Base-by-base conservation (phyloP, 2,797 vertebrate species). In the Brachyrhaphis roseni region DNA sequence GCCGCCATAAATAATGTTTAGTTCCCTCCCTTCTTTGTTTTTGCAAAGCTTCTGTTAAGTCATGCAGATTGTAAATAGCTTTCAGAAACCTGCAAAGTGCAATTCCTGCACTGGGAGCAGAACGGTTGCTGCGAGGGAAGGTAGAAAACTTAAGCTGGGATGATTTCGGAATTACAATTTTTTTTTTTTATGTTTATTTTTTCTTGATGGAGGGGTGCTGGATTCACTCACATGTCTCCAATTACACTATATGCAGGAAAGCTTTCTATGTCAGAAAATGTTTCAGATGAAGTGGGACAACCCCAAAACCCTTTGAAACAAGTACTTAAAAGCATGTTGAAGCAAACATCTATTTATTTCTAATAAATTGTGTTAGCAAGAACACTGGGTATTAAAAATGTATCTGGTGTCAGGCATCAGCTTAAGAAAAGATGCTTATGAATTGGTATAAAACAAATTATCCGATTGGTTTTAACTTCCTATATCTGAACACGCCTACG, bases 11-110 rank as follows among this genome's bases (percentile, higher is more conserved):
- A 79, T 90, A 82, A 82, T 84, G 84, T 89, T 90, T 85, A 87
- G 59, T 76, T 82, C 64, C 53, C 77, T 76, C 18, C 16, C 51
- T 66, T 75, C 23, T 41, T 87, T 57, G 8, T 49, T 87, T 89
- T 89, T 85, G 78, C 90, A 89, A 92, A 72, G 80, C 78, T 89
- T 89, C 80, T 74, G 73, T 86, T 88, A 70, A 83, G 82, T 85
- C 75, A 76, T 8, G 70, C 59, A 79, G 78, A 88, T 91, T 94
- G 91, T 92, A 94, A 94, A 92, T 90, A 84, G 82, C 85, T 87
- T 64, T 90, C 55, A 82, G 82, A 91, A 88, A 86, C 82, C 83
- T 89, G 80, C 78, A 64, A 78, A 83, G 77, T 82, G 82, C 83
- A 89, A 91, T 90, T 90, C 72, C 80, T 76, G 84, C 78, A 57